Evolutionary conservation across 2,113 vertebrate genomes (phyloP).

Genomic region (Labeo rohita): DNA sequence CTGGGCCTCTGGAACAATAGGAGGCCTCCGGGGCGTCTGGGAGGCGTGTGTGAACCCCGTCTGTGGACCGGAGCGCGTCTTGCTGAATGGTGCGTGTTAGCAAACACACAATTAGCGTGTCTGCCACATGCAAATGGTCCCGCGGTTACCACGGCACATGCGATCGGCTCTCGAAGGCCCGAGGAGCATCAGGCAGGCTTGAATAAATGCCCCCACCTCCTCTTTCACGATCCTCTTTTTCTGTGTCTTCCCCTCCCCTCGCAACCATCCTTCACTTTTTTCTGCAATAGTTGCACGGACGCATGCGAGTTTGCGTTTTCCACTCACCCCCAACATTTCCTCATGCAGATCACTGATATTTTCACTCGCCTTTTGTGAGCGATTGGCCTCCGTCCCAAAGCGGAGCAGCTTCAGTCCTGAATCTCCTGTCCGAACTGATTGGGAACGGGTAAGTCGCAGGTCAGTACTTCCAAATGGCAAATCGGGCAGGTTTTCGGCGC

Average conservation of each 20-base stretch:
- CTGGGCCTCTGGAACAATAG: conserved; percentile 59
- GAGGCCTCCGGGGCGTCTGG: conserved; percentile 58
- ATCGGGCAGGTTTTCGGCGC: conserved; percentile 1
- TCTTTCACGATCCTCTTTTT: conserved; percentile 47
- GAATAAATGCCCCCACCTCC: conserved; percentile 57
- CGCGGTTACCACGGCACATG: conserved; percentile 66
- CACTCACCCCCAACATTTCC: not conserved
- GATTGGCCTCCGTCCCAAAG: conserved; percentile 85
- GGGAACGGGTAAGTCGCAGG: conserved; percentile 49
- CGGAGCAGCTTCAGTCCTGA: conserved; percentile 75
- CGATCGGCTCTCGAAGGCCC: conserved; percentile 60
- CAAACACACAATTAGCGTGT: conserved; percentile 84
- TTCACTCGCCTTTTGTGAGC: conserved; percentile 81
- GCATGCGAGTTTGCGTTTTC: not conserved
- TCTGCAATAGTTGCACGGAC: not conserved
- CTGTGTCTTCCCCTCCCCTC: conserved; percentile 55
- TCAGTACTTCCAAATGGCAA: conserved; percentile 57
- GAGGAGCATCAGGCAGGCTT: conserved; percentile 79
- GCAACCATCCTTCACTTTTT: conserved; percentile 29
- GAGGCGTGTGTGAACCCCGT: conserved; percentile 61
- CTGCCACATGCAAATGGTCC: conserved; percentile 79
- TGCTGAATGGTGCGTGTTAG: conserved; percentile 67
- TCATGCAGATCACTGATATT: not conserved
- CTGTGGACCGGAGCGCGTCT: conserved; percentile 43
- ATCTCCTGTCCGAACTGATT: conserved; percentile 64